Evolutionary conservation across 1,140 invertebrate species (phyloP), one percentile per base, ranked within the genome.

Genomic region (Drosophila pseudoananassae): DNA sequence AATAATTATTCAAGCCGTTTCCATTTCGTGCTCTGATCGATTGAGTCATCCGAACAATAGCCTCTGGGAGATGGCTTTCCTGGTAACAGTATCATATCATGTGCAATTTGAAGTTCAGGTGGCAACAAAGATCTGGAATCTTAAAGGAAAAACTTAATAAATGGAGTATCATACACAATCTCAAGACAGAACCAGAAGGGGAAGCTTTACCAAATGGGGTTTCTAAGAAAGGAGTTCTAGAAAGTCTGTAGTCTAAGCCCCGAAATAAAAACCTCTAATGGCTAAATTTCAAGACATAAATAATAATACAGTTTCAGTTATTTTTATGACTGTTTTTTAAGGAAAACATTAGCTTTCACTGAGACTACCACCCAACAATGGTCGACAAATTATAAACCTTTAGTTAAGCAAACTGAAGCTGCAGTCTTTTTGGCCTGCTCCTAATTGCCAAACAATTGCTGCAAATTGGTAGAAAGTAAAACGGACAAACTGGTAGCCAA

Each of bases 381-480:
- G 6, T 12, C 14, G 17, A 43, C 65, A 88, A 88, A 88, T 88
- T 88, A 78, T 45, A 83, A 88, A 83, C 54, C 83, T 88, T 88
- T 88, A 88, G 83, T 76, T 88, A 82, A 87, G 74, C 47, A 82
- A 85, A 87, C 82, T 75, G 20, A 51, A 25, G 25, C 15, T 40
- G 10, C 38, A 38, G 58, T 33, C 15, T 49, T 60, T 43, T 14
- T 9, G 23, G 6, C n/a, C 40, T 43, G 57, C 61, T 66, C 46
- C 74, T 78, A 85, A 87, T 75, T 81, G 82, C 38, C 78, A 49
- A 63, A 88, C 83, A 88, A 88, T 77, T 38, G 72, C 76, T 38
- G 57, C 66, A 88, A 88, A 88, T 88, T 88, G 83, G 75, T 88
- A 88, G 84, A 87, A 87, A 88, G 83, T 78, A 78, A 87, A 71